Conservation (phyloP, 2,888 invertebrate species). For the Diarsia mendica region DNA sequence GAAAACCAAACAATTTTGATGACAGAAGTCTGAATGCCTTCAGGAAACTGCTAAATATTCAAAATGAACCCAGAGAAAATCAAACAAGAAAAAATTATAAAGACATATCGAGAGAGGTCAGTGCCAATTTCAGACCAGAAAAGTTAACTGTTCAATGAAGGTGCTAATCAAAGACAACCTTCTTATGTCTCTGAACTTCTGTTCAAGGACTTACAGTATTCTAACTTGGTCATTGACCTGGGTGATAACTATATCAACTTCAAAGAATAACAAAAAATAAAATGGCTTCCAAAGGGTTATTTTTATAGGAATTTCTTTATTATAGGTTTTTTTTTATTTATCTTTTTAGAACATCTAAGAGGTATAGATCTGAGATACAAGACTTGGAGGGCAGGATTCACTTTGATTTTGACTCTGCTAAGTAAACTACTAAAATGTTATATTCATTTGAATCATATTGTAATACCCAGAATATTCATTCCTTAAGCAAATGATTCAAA, state of each 20-base stretch:
- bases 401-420: neutral
- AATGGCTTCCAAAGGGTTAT: neutral
- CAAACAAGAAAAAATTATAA: neutral
- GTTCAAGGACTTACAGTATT: constrained; percentile 7
- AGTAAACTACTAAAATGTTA: neutral
- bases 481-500: neutral
- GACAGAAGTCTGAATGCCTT: no score
- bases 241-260: neutral
- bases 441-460: neutral
- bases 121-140: neutral
- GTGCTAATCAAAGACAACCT: neutral
- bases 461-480: neutral
- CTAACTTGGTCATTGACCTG: constrained; percentile 10
- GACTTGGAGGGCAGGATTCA: neutral
- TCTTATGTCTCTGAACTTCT: neutral
- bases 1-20: no score
- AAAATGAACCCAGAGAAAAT: neutral
- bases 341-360: neutral
- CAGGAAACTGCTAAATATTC: no score
- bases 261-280: neutral
- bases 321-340: neutral
- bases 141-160: neutral
- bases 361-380: neutral
- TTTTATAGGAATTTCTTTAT: neutral
- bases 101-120: neutral